Percentiles rank a stretch among this genome's conserved stretches.
Evolutionary conservation across 2,113 vertebrate species (phyloP).

Genomic region (Podarcis raffonei): DNA sequence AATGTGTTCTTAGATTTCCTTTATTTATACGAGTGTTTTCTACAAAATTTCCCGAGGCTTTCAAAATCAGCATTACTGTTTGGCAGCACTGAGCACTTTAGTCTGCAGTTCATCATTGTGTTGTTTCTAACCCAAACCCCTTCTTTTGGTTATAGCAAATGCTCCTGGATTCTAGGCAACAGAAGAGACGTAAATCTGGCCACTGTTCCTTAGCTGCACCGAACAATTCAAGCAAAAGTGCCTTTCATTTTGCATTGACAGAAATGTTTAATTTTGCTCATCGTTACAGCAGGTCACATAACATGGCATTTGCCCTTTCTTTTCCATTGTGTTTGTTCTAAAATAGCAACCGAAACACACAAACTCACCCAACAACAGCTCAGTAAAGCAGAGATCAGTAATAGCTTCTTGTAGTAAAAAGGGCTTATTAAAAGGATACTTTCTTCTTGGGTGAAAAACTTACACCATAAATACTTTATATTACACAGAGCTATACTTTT

Average conservation of each 20-base stretch:
- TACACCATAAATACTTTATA: constrained; percentile 84
- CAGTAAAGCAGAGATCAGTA: constrained; percentile 78
- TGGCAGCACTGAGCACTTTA: constrained; percentile 41
- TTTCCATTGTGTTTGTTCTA: constrained; percentile 70
- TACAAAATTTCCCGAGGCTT: constrained; percentile 53
- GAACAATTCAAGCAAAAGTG: constrained; percentile 78
- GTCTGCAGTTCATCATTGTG: constrained; percentile 38
- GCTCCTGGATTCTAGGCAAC: constrained; percentile 57
- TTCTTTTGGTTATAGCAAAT: constrained; percentile 57
- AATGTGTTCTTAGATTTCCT: constrained; percentile 50
- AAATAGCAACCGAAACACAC: constrained; percentile 55
- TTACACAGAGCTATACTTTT: constrained; percentile 74
- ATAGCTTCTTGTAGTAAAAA: constrained; percentile 79
- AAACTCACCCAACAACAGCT: neutral
- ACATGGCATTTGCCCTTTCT: constrained; percentile 71
- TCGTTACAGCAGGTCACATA: constrained; percentile 77
- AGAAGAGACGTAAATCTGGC: constrained; percentile 62
- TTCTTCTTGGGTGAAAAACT: constrained; percentile 81
- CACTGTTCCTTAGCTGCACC: constrained; percentile 63
- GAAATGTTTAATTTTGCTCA: constrained; percentile 79
- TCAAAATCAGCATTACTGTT: constrained; percentile 14
- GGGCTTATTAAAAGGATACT: constrained; percentile 83
- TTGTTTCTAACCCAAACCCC: constrained; percentile 60
- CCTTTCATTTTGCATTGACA: constrained; percentile 80
- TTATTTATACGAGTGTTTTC: constrained; percentile 48